Base-by-base conservation (phyloP, 2,888 invertebrate genomes). In the Rhimphoctona megacephalus region DNA sequence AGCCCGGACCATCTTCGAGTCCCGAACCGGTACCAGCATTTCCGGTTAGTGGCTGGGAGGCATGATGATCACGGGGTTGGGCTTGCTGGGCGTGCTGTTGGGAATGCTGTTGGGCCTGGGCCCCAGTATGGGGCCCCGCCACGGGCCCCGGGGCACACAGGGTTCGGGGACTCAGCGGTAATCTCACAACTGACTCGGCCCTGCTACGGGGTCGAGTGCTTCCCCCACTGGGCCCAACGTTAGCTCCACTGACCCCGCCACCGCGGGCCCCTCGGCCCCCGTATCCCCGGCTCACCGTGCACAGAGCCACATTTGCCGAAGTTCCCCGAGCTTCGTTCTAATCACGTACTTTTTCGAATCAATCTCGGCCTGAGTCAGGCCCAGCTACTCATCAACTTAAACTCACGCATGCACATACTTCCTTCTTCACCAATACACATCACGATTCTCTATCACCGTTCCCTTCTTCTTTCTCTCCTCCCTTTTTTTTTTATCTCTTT, bases 241-340 rank as follows among this genome's bases (percentile, higher is more conserved):
- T 85, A 52, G 83, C 80, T 43, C 81, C 72, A 69, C 67, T 82
- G 57, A 76, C 76, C 64, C 83, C 85, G 84, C 87, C 91, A 81
- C 91, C 91, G 83, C 92, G 92, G 92, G 92, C 92, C 92, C 90
- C 91, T 79, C 92, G 92, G 92, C 92, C 91, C 90, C 92, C 92
- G 91, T 91, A 92, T 89, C 92, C 92, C 90, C 90, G 92, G 90
- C 92, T 93, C 93, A 93, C 93, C 92, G 93, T 93, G 90, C 93
- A 93, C 93, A 93, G 91, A 93, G 93, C 93, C 93, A 93, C 93
- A 93, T 93, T 93, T 93, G 93, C 93, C 91, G 93, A 91, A 89
- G 91, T 85, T 85, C 61, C 81, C 86, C 87, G 89, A 90, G 86
- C 84, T 88, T 86, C 87, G 83, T 84, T 43, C 83, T 82, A 86